Base-by-base conservation (phyloP, 2,797 vertebrate species). In the Dryobates pubescens region DNA sequence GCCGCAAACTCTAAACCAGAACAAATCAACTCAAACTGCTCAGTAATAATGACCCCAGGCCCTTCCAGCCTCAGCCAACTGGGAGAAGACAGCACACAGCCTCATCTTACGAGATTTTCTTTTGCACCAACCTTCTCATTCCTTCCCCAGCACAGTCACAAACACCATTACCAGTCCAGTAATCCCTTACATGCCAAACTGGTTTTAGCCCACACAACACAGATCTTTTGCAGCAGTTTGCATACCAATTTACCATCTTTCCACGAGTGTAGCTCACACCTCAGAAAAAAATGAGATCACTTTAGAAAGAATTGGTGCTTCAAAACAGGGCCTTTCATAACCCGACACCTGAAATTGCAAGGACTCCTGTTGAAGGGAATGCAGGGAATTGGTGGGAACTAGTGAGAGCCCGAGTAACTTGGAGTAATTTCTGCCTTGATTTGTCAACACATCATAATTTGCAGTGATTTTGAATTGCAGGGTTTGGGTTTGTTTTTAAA, bases 21-120 rank as follows among this genome's bases (percentile, higher is more conserved):
- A 92, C 56, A 91, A 92, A 92, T 90, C 82, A 81, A 67, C 63
- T 83, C 79, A 88, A 82, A 91, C 53, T 94, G 58, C 63, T 86
- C 79, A 38, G 70, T 83, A 81, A 78, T 88, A 86, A 91, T 72
- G 47, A 72, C 89, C 43, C 0, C 5, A 91, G 86, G 72, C 64
- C 34, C 30, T 90, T 83, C 68, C 58, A 93, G 81, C 45, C 27
- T 69, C 58, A 76, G 58, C 36, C 45, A 68, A 62, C 65, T 80
- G 69, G 68, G 54, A 84, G 72, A 87, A 82, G 72, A 38, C 32
- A 74, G 78, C 45, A 62, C 1, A 4, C 22, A 64, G 16, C 49
- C 9, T 77, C 41, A 36, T 53, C 32, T 51, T n/a, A 43, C 0
- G n/a, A 78, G 67, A 75, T 69, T 78, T 81, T 9, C 32, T 82